Conservation (phyloP, 2,113 vertebrate genomes). For the Brachyhypopomus occidentalis region DNA sequence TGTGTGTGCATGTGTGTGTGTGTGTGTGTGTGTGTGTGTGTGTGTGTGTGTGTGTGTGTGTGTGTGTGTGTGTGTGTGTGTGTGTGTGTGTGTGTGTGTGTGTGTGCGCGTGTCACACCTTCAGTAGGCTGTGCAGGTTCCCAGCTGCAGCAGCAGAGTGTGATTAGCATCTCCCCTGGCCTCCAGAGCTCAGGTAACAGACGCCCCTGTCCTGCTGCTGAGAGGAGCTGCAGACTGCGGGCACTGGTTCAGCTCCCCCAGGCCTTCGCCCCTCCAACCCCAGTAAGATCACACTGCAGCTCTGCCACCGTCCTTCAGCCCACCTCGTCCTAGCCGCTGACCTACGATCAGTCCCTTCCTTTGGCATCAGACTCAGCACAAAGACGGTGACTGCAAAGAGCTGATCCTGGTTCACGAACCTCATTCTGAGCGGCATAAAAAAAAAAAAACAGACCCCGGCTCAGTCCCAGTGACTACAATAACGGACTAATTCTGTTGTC, state of each 20-base stretch:
- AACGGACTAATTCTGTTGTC: conserved; percentile 5
- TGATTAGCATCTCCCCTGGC: conserved; percentile 50
- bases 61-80: conserved; percentile 59
- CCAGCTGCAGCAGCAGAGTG: conserved; percentile 44
- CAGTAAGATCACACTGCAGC: background rate
- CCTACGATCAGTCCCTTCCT: background rate
- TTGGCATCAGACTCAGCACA: background rate
- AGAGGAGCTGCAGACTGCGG: conserved; percentile 15
- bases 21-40: conserved; percentile 6
- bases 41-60: too few species aligned
- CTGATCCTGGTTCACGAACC: background rate
- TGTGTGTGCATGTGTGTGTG: conserved; percentile 51
- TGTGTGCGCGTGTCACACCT: conserved; percentile 39
- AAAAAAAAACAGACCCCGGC: background rate
- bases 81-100: conserved; percentile 42
- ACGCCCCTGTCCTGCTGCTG: conserved; percentile 38
- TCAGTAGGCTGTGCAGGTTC: conserved; percentile 48
- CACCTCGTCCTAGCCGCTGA: background rate
- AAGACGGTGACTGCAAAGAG: background rate
- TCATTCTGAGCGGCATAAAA: too few species aligned
- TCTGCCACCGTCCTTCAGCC: background rate
- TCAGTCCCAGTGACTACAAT: conserved; percentile 5
- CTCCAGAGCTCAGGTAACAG: conserved; percentile 46
- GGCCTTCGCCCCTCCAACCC: background rate
- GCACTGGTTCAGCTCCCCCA: conserved; percentile 25